phyloP scores from a whole-genome alignment of 2,797 vertebrate species.

The Antrozous pallidus region DNA sequence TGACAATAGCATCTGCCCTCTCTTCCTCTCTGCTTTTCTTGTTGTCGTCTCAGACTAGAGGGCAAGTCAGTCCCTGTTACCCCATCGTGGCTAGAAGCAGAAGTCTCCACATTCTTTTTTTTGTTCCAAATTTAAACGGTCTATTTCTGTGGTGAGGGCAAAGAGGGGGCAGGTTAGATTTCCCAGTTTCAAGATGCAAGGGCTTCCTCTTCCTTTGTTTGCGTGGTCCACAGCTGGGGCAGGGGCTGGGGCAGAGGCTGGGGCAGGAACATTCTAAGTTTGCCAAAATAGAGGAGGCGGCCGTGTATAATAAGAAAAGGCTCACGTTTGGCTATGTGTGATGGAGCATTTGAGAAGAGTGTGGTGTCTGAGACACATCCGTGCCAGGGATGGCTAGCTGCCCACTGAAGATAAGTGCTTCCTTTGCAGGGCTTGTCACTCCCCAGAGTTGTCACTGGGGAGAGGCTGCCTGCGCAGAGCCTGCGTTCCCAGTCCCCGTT shows the following conservation, averaged over 20 bases:
- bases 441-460: not conserved
- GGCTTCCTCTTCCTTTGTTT: not conserved
- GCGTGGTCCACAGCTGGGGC: not conserved
- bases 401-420: not conserved
- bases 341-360: not conserved
- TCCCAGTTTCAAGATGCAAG: not conserved
- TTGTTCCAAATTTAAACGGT: not conserved
- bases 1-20: not conserved
- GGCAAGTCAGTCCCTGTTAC: not conserved
- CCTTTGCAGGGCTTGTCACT: not conserved
- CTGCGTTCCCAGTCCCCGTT: not conserved
- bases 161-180: not conserved
- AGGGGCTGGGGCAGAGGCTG: not conserved
- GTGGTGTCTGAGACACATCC: not conserved
- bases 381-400: not conserved
- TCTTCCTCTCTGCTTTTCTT: fast-evolving
- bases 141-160: not conserved
- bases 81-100: not conserved
- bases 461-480: not conserved
- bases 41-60: not conserved
- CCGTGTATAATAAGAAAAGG: not conserved
- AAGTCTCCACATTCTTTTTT: not conserved
- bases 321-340: not conserved
- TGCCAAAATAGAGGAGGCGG: not conserved
- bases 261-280: not conserved